phyloP scores from a whole-genome alignment of 2,113 vertebrate species.

The Psammodynastes pulverulentus region DNA sequence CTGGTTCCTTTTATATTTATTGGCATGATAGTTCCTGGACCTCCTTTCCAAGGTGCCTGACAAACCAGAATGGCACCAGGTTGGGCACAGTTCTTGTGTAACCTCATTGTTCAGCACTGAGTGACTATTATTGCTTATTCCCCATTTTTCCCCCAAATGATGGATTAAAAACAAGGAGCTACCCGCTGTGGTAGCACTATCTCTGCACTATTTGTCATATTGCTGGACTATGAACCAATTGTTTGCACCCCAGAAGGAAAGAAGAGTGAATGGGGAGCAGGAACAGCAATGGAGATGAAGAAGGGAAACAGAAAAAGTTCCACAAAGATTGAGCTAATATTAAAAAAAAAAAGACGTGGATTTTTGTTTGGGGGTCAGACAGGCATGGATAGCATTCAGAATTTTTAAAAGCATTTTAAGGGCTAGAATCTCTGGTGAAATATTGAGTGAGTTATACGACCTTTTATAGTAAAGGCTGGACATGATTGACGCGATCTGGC shows the following conservation, averaged over 20 bases:
- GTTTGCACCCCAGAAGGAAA: not conserved
- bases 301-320: not conserved
- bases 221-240: not conserved
- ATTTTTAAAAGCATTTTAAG: conserved; percentile 30
- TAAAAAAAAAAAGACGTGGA: not conserved
- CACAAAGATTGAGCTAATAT: not conserved
- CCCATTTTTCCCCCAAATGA: not conserved
- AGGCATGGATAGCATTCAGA: conserved; percentile 56
- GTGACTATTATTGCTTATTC: not conserved
- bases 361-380: not conserved
- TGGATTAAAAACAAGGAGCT: not conserved
- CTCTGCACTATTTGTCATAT: not conserved
- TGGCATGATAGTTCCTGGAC: not conserved
- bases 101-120: not conserved
- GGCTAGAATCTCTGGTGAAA: conserved; percentile 59
- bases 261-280: not conserved
- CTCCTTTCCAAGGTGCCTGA: not conserved
- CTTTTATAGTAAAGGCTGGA: not conserved
- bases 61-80: not conserved
- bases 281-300: not conserved
- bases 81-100: not conserved
- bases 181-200: not conserved
- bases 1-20: not conserved
- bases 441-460: conserved; percentile 9
- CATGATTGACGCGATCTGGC: not conserved